Conservation (phyloP, 2,113 vertebrate genomes). For the Synodontis membranacea region DNA sequence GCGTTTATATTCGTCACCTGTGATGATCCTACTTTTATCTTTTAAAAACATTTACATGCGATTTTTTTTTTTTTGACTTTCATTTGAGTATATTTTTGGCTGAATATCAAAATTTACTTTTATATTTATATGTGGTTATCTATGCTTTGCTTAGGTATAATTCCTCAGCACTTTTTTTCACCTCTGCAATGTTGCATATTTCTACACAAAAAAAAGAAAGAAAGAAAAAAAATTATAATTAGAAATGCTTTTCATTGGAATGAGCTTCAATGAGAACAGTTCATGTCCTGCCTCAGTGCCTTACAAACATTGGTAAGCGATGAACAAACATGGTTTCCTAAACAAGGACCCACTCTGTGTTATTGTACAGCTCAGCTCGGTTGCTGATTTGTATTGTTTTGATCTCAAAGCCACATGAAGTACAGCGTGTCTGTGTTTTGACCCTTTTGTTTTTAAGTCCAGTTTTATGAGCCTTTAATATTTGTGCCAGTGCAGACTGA, state of each 20-base stretch:
- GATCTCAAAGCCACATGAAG: conserved; percentile 26
- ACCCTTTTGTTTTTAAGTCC: background rate
- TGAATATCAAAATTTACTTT: no score
- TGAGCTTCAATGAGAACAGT: conserved; percentile 3
- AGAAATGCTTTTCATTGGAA: conserved; percentile 14
- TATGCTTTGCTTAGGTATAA: background rate
- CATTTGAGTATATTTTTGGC: background rate
- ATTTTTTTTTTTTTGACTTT: background rate
- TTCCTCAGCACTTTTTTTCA: background rate
- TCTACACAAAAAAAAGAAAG: background rate
- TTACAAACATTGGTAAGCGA: conserved; percentile 36
- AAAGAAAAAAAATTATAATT: background rate
- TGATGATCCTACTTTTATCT: background rate
- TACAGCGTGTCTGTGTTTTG: conserved; percentile 20
- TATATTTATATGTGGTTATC: no score
- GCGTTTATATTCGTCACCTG: background rate
- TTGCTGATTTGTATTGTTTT: conserved; percentile 25
- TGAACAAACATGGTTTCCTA: conserved; percentile 7
- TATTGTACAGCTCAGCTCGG: conserved; percentile 7
- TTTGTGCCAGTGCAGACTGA: conserved; percentile 11
- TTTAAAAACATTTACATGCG: background rate
- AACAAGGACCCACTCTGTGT: conserved; percentile 17
- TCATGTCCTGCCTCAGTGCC: background rate
- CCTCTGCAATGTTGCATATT: background rate
- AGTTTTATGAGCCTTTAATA: conserved; percentile 19